Percentiles rank a stretch among this genome's conserved stretches.
These are phyloP conservation scores for Chymomyza procnemis DNA, from an alignment of 2,888 invertebrate genomes.

Conservation along the genomic window DNA sequence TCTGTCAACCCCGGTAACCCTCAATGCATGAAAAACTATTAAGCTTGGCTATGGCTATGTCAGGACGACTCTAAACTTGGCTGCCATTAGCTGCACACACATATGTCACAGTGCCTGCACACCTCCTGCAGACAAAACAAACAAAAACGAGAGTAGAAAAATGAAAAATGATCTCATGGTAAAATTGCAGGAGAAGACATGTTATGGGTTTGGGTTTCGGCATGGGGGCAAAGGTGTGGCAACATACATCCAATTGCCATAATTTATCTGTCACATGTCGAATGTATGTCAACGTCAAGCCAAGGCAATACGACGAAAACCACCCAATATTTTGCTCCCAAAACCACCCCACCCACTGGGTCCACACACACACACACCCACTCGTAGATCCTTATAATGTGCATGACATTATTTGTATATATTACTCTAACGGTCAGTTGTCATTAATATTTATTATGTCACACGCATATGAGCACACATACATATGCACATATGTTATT, in stretches of 20 bases:
- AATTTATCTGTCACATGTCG: conserved; percentile 72
- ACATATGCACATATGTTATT: no score
- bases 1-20: not conserved
- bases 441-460: conserved; percentile 76
- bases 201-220: conserved; percentile 7
- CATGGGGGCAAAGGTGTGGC: conserved; percentile 44
- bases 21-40: not conserved
- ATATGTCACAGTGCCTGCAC: not conserved
- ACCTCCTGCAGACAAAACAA: not conserved
- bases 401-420: conserved; percentile 36
- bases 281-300: conserved; percentile 64
- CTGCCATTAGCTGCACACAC: not conserved
- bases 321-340: not conserved
- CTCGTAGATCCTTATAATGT: conserved; percentile 39
- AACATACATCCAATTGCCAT: conserved; percentile 59
- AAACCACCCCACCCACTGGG: not conserved
- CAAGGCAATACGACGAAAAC: not conserved
- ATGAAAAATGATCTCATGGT: conserved; percentile 65
- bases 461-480: conserved; percentile 45
- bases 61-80: not conserved
- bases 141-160: conserved; percentile 22
- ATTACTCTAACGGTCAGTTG: conserved; percentile 65
- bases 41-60: not conserved
- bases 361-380: conserved; percentile 25
- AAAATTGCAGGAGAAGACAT: conserved; percentile 39